phyloP scores from a whole-genome alignment of 2,888 invertebrate species.

The Tipula lateralis region DNA sequence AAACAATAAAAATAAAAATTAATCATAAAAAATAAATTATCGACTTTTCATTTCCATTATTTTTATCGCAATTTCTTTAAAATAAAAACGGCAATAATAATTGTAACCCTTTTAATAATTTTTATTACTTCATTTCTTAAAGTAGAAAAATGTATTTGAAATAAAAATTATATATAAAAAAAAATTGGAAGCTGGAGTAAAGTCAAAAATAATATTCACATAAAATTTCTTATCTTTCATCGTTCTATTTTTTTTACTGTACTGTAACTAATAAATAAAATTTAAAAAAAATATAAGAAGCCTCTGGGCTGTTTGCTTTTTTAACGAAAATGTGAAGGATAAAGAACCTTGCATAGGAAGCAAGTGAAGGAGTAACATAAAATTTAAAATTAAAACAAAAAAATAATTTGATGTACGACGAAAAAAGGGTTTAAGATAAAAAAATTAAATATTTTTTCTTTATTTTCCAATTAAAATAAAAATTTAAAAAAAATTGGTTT shows the following conservation, averaged over 20 bases:
- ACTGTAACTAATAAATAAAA: constrained; percentile 1
- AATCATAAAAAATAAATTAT: constrained; percentile 19
- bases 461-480: constrained; percentile 24
- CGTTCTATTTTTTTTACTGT: not conserved
- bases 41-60: constrained; percentile 4
- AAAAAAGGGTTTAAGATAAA: constrained; percentile 21
- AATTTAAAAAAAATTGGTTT: constrained; percentile 4
- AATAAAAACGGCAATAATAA: not conserved
- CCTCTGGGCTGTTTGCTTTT: not conserved
- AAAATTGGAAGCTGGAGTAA: not conserved
- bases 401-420: not conserved
- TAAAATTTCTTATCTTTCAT: not conserved
- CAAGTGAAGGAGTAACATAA: not conserved
- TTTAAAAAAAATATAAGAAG: not conserved
- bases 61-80: constrained; percentile 8
- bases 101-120: constrained; percentile 14
- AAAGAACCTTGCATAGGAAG: not conserved
- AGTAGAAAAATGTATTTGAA: not conserved
- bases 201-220: not conserved
- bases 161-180: not conserved
- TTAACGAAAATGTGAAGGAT: not conserved
- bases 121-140: not conserved
- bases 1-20: not conserved
- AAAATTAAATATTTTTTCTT: not conserved
- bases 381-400: not conserved